Conservation (phyloP, 2,113 vertebrate genomes). For the Ochotona curzoniae region DNA sequence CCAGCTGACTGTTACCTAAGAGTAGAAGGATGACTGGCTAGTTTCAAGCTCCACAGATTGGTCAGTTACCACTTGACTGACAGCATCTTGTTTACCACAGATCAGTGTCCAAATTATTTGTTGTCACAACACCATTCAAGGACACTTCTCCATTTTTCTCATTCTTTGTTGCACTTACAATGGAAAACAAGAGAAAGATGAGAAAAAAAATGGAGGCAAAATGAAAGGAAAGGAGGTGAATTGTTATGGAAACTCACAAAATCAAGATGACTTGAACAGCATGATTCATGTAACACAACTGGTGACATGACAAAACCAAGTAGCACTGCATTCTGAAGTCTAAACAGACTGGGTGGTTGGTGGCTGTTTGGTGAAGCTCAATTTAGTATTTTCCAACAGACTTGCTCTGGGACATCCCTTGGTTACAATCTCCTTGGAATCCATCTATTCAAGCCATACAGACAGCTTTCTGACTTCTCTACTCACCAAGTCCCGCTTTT, state of each 20-base stretch:
- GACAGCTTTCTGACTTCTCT: not conserved
- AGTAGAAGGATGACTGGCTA: not conserved
- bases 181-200: not conserved
- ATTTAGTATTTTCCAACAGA: not conserved
- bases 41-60: not conserved
- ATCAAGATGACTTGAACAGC: not conserved
- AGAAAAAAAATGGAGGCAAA: not conserved
- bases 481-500: not conserved
- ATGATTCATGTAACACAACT: fast-evolving
- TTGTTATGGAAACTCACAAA: not conserved
- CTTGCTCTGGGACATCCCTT: not conserved
- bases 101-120: not conserved
- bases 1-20: not conserved
- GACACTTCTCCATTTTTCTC: not conserved
- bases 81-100: not conserved
- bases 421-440: not conserved
- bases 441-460: not conserved
- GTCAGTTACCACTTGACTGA: not conserved
- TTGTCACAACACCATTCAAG: not conserved
- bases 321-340: not conserved
- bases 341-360: not conserved
- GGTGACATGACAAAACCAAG: not conserved
- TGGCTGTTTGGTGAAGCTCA: not conserved
- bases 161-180: not conserved
- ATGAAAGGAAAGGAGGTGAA: not conserved